Conservation (phyloP, 2,888 invertebrate genomes). For the Beris chalybata region DNA sequence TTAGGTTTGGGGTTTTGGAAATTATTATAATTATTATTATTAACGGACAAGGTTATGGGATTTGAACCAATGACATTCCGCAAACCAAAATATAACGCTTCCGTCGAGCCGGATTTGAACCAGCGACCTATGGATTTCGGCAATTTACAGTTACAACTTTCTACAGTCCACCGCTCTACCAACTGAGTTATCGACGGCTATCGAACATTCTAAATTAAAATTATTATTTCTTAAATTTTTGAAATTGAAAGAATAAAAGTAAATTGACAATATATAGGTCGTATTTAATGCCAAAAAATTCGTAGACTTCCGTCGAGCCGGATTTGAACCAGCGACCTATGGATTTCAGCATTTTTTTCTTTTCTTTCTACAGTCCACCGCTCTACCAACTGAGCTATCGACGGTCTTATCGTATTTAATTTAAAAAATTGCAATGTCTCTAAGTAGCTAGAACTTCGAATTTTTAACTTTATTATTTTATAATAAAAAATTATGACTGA, state of each 20-base stretch:
- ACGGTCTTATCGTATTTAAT: neutral
- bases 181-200: conserved; percentile 31
- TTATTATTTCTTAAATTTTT: too few species aligned
- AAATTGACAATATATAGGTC: too few species aligned
- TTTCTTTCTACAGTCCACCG: conserved; percentile 34
- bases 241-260: too few species aligned
- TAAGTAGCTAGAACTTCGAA: too few species aligned
- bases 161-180: conserved; percentile 35
- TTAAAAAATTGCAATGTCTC: too few species aligned
- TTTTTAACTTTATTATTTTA: too few species aligned
- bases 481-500: too few species aligned
- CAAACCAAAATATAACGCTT: neutral
- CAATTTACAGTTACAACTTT: conserved; percentile 9
- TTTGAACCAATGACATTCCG: too few species aligned
- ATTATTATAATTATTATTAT: too few species aligned
- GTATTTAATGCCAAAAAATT: too few species aligned
- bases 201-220: neutral
- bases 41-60: too few species aligned
- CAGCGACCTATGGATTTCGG: conserved; percentile 35
- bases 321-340: conserved; percentile 36
- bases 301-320: conserved; percentile 26
- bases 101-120: conserved; percentile 35
- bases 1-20: too few species aligned
- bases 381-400: conserved; percentile 35
- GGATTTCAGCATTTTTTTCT: conserved; percentile 25